phyloP scores from a whole-genome alignment of 1,140 invertebrate species.

The Caligus rogercresseyi region DNA sequence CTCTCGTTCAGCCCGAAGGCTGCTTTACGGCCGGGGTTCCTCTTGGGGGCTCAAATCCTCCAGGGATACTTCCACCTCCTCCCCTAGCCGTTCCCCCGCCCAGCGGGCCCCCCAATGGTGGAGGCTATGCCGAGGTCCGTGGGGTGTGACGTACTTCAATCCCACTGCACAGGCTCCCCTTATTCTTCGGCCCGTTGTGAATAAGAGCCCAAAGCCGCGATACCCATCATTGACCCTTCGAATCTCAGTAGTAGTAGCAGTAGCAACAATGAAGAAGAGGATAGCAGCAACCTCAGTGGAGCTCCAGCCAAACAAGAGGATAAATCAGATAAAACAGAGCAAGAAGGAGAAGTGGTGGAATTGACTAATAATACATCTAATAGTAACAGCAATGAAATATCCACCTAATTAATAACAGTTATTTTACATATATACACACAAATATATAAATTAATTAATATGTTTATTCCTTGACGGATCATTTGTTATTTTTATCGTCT shows the following conservation, averaged over 20 bases:
- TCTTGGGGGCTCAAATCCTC: not conserved
- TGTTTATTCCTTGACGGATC: no score
- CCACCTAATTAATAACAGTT: not conserved
- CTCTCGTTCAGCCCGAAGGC: not conserved
- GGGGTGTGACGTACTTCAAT: slow-evolving; percentile 19
- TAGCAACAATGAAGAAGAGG: no score
- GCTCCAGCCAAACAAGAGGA: no score
- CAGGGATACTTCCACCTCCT: not conserved
- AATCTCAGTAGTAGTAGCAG: no score
- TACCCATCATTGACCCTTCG: slow-evolving; percentile 42
- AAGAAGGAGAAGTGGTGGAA: no score
- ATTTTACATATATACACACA: not conserved
- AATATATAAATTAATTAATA: no score
- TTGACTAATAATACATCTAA: not conserved
- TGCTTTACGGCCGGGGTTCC: not conserved
- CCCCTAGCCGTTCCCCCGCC: not conserved
- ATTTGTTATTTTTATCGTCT: no score
- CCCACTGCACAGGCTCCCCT: slow-evolving; percentile 5
- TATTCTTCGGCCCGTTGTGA: slow-evolving; percentile 23
- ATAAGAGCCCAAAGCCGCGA: slow-evolving; percentile 37
- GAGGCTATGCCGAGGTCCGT: slow-evolving; percentile 18
- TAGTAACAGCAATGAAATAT: not conserved
- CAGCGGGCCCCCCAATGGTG: not conserved
- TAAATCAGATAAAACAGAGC: no score
- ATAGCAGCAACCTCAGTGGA: not conserved